Evolutionary conservation across 2,797 vertebrate genomes (phyloP).

Genomic region (Diceros bicornis): DNA sequence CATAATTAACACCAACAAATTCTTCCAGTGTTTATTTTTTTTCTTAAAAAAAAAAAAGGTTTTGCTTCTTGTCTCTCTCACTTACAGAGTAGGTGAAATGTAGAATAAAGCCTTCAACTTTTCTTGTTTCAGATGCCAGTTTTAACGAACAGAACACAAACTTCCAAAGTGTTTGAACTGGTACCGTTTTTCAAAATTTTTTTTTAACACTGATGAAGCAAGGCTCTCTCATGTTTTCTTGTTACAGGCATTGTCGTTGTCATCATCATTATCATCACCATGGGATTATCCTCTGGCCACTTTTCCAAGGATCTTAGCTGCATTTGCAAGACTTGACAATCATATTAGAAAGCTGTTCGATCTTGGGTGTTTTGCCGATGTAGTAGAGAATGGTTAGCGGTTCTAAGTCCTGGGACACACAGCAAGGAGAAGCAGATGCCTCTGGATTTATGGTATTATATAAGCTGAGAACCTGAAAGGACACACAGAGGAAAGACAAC

Average conservation of each 20-base stretch:
- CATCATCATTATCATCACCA: background rate
- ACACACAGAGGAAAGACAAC: slow-evolving; percentile 29
- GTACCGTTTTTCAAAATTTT: slow-evolving; percentile 88
- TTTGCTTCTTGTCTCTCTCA: slow-evolving; percentile 91
- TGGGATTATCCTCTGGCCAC: background rate
- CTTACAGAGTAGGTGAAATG: slow-evolving; percentile 89
- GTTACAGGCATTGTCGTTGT: background rate
- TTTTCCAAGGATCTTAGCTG: slow-evolving; percentile 92
- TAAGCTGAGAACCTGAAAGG: slow-evolving; percentile 94
- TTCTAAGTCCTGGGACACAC: slow-evolving; percentile 98
- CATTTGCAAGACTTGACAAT: slow-evolving; percentile 99
- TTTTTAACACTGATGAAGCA: slow-evolving; percentile 89
- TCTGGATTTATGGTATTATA: slow-evolving; percentile 98
- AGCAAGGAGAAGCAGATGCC: slow-evolving; percentile 97
- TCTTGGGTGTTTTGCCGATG: slow-evolving; percentile 97
- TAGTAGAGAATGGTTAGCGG: slow-evolving; percentile 98
- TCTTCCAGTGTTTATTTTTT: slow-evolving; percentile 98
- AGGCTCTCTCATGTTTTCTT: slow-evolving; percentile 83
- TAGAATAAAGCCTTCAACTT: slow-evolving; percentile 89
- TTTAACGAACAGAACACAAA: slow-evolving; percentile 88
- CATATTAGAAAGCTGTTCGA: slow-evolving; percentile 99
- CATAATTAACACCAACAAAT: slow-evolving; percentile 96
- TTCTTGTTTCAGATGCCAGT: slow-evolving; percentile 89
- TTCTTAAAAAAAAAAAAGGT: slow-evolving; percentile 86
- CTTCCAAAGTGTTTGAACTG: slow-evolving; percentile 89